Conservation (phyloP, 2,888 invertebrate genomes). For the Minunthozetes semirufus region DNA sequence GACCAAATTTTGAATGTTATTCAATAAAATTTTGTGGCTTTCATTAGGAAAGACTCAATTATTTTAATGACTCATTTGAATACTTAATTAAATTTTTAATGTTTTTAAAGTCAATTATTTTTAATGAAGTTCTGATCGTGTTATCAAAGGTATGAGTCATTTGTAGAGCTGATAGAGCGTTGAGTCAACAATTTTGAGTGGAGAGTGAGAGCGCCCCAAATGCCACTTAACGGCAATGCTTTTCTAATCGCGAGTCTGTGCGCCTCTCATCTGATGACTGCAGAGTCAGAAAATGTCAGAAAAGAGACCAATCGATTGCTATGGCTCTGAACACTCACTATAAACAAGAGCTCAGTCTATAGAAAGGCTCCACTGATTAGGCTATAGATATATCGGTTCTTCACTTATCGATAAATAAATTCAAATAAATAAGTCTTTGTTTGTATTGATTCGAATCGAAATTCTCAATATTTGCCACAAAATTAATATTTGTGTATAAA, state of each 20-base stretch:
- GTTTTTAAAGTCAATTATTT: too few relatives aligned
- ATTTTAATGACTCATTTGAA: background rate
- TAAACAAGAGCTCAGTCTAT: background rate
- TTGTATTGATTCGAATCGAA: background rate
- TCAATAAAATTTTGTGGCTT: background rate
- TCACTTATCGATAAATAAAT: background rate
- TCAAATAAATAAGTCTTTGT: background rate
- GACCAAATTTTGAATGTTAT: background rate
- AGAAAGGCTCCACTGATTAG: background rate
- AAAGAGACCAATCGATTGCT: constrained; percentile 20
- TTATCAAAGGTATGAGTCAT: background rate
- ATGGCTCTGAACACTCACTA: background rate
- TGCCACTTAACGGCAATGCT: constrained; percentile 3
- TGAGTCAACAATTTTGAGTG: background rate
- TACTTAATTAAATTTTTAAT: too few relatives aligned
- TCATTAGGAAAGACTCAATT: background rate
- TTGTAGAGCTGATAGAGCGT: background rate
- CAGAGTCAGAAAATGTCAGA: constrained; percentile 24
- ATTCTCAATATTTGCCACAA: background rate
- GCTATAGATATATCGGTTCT: background rate
- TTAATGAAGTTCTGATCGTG: too few relatives aligned
- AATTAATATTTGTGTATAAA: background rate
- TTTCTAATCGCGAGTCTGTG: background rate
- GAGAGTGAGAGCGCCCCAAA: background rate
- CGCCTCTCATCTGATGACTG: constrained; percentile 7